Evolutionary conservation across 1,140 invertebrate genomes (phyloP), one percentile per base, ranked within the genome.

Genomic region (Hylaeus anthracinus): DNA sequence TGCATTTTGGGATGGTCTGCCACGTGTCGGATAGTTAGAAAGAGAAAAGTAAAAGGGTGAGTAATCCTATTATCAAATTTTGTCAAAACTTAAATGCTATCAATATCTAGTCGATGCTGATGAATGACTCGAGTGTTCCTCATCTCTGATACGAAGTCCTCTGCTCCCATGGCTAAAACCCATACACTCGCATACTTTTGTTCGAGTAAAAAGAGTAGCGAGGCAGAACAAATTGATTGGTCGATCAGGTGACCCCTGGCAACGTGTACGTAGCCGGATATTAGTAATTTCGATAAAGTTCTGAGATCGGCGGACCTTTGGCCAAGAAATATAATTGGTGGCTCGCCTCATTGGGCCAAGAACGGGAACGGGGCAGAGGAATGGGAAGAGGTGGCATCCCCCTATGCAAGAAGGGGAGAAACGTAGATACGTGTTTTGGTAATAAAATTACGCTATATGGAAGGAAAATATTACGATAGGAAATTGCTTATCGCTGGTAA

Each of bases 221-320:
- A 45, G 41, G 70, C 63, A 48, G 55, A 81, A 69, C 69, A 86
- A 82, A 88, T 89, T 88, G 83, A 88, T 90, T 87, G 83, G 73
- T 72, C 79, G 80, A 81, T 77, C 53, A 72, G 63, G 64, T 83
- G 84, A 86, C 86, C 81, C 73, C 69, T 80, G 51, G 9, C 51
- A 81, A 70, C 83, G 85, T 86, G 86, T 88, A 86, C 72, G 75
- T 84, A 82, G 71, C 84, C 86, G 88, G 89, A 90, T 88, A 89
- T 90, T 88, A 89, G 85, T 89, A 88, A 89, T 88, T 90, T 90
- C 77, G 65, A 81, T 82, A 80, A 88, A 76, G 63, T 61, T 79
- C 72, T 39, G 60, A 77, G 61, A 61, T 37, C 56, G 74, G 81
- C 66, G 51, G 53, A 78, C 61, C 69, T 82, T 79, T 85, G 72